phyloP scores from a whole-genome alignment of 2,797 vertebrate genomes.

The Gymnopithys bicolor region DNA sequence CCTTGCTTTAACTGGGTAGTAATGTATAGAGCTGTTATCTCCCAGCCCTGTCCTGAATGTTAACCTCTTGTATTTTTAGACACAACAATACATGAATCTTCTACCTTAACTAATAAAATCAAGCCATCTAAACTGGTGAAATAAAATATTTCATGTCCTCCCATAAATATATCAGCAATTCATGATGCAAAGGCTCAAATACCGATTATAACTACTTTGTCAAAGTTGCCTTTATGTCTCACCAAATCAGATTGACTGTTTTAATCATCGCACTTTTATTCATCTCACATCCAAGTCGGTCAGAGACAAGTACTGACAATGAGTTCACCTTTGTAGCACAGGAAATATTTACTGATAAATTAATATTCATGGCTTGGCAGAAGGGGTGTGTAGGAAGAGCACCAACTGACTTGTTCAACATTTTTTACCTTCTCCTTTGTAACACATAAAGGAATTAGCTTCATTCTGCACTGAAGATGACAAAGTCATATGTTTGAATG shows the following conservation, averaged over 20 bases:
- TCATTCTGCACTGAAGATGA: not conserved
- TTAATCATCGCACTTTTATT: not conserved
- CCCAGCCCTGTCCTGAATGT: not conserved
- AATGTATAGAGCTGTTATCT: not conserved
- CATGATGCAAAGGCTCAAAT: not conserved
- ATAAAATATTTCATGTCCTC: not conserved
- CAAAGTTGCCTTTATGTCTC: not conserved
- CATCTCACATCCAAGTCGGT: not conserved
- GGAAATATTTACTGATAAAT: not conserved
- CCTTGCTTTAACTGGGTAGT: not conserved
- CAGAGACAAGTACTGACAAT: not conserved
- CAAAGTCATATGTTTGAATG: not conserved
- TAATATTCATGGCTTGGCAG: not conserved
- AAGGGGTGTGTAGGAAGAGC: not conserved
- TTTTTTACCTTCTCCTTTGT: not conserved
- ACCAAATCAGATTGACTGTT: not conserved
- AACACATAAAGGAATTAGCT: not conserved
- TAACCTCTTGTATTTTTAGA: not conserved
- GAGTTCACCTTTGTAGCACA: not conserved
- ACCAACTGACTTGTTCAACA: not conserved
- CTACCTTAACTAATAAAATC: not conserved
- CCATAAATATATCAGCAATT: not conserved
- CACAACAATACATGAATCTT: not conserved
- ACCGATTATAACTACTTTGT: not conserved
- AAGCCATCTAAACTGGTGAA: not conserved